phyloP scores from a whole-genome alignment of 1,140 invertebrate genomes.

The Zaprionus taronus region DNA sequence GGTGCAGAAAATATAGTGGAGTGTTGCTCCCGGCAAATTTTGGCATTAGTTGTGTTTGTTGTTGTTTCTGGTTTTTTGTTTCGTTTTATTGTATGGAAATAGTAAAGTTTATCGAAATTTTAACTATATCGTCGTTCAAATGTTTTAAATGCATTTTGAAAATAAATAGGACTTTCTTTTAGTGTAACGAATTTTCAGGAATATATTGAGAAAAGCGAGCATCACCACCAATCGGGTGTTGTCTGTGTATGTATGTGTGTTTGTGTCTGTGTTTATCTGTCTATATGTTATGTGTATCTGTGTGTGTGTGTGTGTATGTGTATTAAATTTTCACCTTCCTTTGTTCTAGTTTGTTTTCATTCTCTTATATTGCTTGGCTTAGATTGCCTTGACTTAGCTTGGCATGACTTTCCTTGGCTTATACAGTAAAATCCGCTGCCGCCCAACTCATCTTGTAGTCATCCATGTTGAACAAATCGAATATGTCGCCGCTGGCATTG shows the following conservation, averaged over 20 bases:
- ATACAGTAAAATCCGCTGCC: slow-evolving; percentile 82
- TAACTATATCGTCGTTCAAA: slow-evolving; percentile 67
- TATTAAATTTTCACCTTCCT: slow-evolving; percentile 10
- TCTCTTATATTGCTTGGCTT: slow-evolving; percentile 1
- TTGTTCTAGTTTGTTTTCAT: slow-evolving; percentile 7
- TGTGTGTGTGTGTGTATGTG: slow-evolving; percentile 29
- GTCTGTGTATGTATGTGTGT: slow-evolving; percentile 20
- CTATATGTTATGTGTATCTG: slow-evolving; percentile 10
- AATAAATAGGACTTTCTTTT: slow-evolving; percentile 76
- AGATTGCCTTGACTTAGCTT: background rate
- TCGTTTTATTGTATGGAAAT: slow-evolving; percentile 64
- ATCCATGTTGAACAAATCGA: slow-evolving; percentile 84
- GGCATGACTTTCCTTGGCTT: slow-evolving; percentile 13
- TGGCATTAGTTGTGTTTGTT: slow-evolving; percentile 59
- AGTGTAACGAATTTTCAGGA: slow-evolving; percentile 69
- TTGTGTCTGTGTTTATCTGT: slow-evolving; percentile 1
- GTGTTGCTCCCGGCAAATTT: slow-evolving; percentile 76
- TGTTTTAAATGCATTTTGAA: slow-evolving; percentile 82
- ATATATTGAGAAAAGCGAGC: slow-evolving; percentile 71
- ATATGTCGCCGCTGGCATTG: slow-evolving; percentile 71
- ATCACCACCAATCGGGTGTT: slow-evolving; percentile 47
- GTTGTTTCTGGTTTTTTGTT: slow-evolving; percentile 20
- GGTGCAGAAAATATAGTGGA: slow-evolving; percentile 68
- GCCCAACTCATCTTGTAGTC: slow-evolving; percentile 84
- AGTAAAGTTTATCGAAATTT: slow-evolving; percentile 70